Evolutionary conservation across 1,140 invertebrate genomes (phyloP).

Genomic region (Ptiloglossa arizonensis): DNA sequence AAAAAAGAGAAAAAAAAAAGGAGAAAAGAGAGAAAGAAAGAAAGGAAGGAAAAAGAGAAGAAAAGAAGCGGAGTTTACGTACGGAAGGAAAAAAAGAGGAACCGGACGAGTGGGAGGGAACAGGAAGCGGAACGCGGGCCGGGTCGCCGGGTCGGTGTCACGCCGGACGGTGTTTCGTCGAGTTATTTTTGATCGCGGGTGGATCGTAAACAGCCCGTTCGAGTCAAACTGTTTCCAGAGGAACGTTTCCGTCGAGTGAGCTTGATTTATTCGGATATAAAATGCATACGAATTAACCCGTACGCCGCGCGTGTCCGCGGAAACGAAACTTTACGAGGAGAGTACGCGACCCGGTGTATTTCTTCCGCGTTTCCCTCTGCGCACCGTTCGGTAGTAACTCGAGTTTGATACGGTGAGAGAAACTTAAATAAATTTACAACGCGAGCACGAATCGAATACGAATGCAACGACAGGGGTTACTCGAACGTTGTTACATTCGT

Average conservation of each 20-base stretch:
- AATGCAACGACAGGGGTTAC: too few species aligned
- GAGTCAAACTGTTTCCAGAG: not conserved
- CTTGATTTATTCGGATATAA: not conserved
- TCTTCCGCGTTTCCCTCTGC: too few species aligned
- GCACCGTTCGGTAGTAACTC: too few species aligned
- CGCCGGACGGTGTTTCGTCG: not conserved
- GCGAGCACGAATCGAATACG: too few species aligned
- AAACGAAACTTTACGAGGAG: too few species aligned
- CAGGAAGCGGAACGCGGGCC: not conserved
- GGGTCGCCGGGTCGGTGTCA: not conserved
- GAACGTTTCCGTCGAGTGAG: not conserved
- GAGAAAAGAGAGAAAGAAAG: conserved; percentile 42
- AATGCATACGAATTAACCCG: not conserved
- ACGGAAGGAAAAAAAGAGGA: not conserved
- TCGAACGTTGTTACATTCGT: too few species aligned
- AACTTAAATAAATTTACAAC: too few species aligned
- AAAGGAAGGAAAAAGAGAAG: conserved; percentile 19
- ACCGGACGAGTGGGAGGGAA: not conserved
- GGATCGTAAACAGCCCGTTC: conserved; percentile 17
- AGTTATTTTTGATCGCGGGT: conserved; percentile 17
- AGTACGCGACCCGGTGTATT: too few species aligned
- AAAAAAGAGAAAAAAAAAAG: conserved; percentile 40
- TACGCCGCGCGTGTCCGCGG: too few species aligned
- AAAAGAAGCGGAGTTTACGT: conserved; percentile 1
- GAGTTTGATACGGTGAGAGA: too few species aligned